Evolutionary conservation across 2,888 invertebrate genomes (phyloP), one percentile per base, ranked within the genome.

Genomic region (Epistrophella euchroma): DNA sequence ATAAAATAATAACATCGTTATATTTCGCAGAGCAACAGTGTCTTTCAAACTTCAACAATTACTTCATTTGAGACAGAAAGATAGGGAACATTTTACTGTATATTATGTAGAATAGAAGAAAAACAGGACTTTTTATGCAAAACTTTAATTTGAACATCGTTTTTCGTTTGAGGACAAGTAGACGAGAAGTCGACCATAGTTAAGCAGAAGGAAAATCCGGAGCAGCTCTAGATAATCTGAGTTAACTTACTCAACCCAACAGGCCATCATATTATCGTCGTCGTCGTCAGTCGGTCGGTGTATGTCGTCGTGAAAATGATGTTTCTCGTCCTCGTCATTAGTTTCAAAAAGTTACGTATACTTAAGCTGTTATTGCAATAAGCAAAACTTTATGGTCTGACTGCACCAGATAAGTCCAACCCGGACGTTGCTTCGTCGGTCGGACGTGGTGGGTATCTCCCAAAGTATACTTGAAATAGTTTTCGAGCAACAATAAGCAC

Each of bases 321-420:
- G 85, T 80, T 80, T 64, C 72, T 45, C 73, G 40, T 80, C 71
- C 72, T 45, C 73, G 40, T 80, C 85, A 77, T 85, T 85, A 81
- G 79, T 75, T 80, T 76, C 58, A 17, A 28, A 68, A 71, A 84
- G 80, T 76, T 76, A 80, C 60, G 64, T 85, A 17, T 47, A 70
- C 76, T 45, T 62, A 70, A 77, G 62, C 72, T 76, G 72, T 73
- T 80, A 76, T 76, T 80, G 80, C 85, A 80, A 76, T 77, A 37
- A 72, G 58, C 60, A 60, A 75, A 79, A 75, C 79, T 79, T 74
- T 74, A 84, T 84, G 79, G 19, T 71, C 79, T 75, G 43, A 28
- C 64, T 84, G 72, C 72, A 72, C 72, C 25, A 62, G 80, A 81
- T 76, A 80, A 68, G 50, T 72, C 62, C 28, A 43, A 47, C 55